Percentiles rank a stretch among this genome's conserved stretches.
phyloP scores from a whole-genome alignment of 2,113 vertebrate genomes.

The Henicopernis longicauda region DNA sequence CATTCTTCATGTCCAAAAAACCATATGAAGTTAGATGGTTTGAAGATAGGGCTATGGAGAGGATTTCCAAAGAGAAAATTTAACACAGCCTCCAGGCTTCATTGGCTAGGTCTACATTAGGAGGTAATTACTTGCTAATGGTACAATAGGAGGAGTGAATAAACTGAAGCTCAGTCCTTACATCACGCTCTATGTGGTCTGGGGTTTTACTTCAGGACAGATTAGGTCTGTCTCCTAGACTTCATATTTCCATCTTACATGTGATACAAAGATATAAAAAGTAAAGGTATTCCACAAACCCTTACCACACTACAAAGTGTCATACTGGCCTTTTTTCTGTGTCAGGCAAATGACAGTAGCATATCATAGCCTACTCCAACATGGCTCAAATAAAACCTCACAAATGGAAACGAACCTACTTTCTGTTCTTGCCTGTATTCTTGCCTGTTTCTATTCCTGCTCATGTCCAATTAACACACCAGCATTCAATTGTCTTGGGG shows the following conservation, averaged over 20 bases:
- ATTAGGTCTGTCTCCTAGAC: not conserved
- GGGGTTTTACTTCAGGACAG: not conserved
- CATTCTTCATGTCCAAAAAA: not conserved
- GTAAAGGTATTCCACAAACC: not conserved
- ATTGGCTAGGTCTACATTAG: not conserved
- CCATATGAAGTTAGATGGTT: not conserved
- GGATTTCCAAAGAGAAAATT: not conserved
- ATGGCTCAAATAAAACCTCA: not conserved
- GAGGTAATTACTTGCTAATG: not conserved
- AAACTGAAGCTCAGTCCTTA: not conserved
- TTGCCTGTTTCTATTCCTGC: not conserved
- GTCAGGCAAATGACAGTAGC: not conserved
- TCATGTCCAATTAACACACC: not conserved
- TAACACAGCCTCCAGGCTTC: not conserved
- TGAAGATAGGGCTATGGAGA: not conserved
- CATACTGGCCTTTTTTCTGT: not conserved
- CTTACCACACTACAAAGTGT: not conserved
- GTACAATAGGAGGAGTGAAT: not conserved
- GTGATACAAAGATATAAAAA: not conserved
- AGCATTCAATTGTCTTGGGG: not conserved
- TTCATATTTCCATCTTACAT: not conserved
- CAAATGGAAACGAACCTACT: accelerated
- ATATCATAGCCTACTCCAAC: not conserved
- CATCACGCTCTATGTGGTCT: not conserved
- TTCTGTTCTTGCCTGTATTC: not conserved